Evolutionary conservation across 2,888 invertebrate genomes (phyloP).

Genomic region (Agrilus mali): DNA sequence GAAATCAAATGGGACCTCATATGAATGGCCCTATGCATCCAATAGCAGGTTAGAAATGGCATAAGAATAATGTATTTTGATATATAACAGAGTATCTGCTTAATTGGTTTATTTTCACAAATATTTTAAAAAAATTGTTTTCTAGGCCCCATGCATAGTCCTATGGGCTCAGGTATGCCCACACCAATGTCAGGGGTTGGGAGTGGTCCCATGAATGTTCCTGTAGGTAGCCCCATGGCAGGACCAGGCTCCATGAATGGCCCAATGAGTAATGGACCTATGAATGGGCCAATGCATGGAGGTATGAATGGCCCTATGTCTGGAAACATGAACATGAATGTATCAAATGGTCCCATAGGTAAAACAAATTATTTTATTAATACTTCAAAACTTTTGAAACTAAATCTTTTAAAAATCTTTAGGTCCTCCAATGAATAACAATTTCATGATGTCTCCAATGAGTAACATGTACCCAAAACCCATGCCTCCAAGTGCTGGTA

Average conservation of each 20-base stretch:
- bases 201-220: slow-evolving; percentile 59
- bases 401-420: slow-evolving; percentile 3
- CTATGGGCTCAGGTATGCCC: slow-evolving; percentile 42
- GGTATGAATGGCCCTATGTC: slow-evolving; percentile 33
- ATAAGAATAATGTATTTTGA: slow-evolving; percentile 37
- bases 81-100: slow-evolving; percentile 18
- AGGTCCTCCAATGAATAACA: slow-evolving; percentile 36
- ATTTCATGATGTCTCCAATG: slow-evolving; percentile 35
- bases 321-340: slow-evolving; percentile 20
- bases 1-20: slow-evolving; percentile 30
- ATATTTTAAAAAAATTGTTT: neutral
- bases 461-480: slow-evolving; percentile 63
- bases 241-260: slow-evolving; percentile 52
- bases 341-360: slow-evolving; percentile 25
- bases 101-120: neutral
- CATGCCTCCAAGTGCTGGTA: slow-evolving; percentile 83
- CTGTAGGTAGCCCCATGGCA: slow-evolving; percentile 50
- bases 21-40: slow-evolving; percentile 47
- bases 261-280: slow-evolving; percentile 47
- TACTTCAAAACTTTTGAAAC: neutral
- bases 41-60: slow-evolving; percentile 43
- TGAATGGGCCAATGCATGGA: slow-evolving; percentile 26
- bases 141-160: slow-evolving; percentile 16
- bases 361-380: slow-evolving; percentile 8
- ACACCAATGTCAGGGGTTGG: slow-evolving; percentile 29